Evolutionary conservation across 53 echinoderm and acorn worm genomes (phyloP), one percentile per base, ranked within the genome.

Genomic region (Echinometra lucunter): DNA sequence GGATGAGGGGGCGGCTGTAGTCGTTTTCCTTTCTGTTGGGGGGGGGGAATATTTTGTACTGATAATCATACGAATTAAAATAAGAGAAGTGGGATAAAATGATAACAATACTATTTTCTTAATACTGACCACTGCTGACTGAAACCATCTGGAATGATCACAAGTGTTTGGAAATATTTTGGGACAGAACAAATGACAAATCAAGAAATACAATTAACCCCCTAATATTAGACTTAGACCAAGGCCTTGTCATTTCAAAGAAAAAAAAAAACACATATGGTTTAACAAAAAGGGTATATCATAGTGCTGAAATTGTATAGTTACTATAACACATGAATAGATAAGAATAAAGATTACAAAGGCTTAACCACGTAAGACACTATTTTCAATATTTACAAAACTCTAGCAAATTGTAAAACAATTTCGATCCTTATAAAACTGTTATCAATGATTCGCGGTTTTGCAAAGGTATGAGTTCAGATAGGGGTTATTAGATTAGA

Each of bases 371-470:
- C 0, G 16, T 25, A 25, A 49, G 85, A 45, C 45, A 28, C 38
- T 78, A 69, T 78, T 78, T 27, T 28, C n/a, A 12, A 27, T 49
- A 85, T 53, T 85, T n/a, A 85, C 85, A 85, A 81, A 81, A 44
- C 19, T 81, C 15, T 44, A 81, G 23, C 28, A 85, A 49, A 37
- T 49, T 85, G 85, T 13, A 49, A 78, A 85, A 85, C 85, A 85
- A 49, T 49, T 85, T n/a, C 49, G 49, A 85, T 49, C 45, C n/a
- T 37, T 13, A 49, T 85, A 85, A 82, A 42, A 21, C n/a, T n/a
- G n/a, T 44, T 16, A 42, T 42, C 3, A 42, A 45, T 47, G 85
- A 10, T 37, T 28, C 13, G 85, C 49, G 85, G 85, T 85, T 85
- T 47, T 11, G 17, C 30, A 85, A 47, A 85, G 47, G 49, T 81